Evolutionary conservation across 2,113 vertebrate species (phyloP).

Genomic region (Callospermophilus lateralis): DNA sequence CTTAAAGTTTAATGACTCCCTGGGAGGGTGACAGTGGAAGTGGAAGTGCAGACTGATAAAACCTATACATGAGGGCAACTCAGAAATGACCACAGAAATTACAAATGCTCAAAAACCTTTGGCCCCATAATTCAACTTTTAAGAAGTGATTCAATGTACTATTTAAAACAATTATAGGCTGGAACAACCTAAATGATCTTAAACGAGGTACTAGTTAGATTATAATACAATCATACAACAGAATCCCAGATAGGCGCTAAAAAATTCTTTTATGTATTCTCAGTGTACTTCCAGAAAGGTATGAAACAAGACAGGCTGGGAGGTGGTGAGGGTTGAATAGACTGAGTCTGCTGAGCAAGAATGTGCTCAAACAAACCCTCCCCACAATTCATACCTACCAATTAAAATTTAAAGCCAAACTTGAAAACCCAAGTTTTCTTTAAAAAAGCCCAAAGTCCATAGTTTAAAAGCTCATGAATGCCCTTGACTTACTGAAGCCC

Average conservation of each 20-base stretch:
- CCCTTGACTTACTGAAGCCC: not conserved
- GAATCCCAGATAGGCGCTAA: not conserved
- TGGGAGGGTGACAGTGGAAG: not conserved
- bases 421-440: not conserved
- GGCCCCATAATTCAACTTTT: not conserved
- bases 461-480: not conserved
- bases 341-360: not conserved
- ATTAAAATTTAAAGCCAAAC: not conserved
- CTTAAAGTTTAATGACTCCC: not conserved
- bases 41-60: fast-evolving
- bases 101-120: not conserved
- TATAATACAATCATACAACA: not conserved
- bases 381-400: not conserved
- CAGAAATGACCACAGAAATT: not conserved
- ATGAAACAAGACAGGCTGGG: not conserved
- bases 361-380: not conserved
- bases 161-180: not conserved
- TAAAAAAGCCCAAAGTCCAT: no score
- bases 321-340: not conserved
- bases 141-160: not conserved
- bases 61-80: not conserved
- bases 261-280: not conserved
- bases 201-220: not conserved
- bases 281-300: not conserved
- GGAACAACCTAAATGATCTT: not conserved